Conservation (phyloP, 2,113 vertebrate species). For the Balaenoptera acutorostrata region DNA sequence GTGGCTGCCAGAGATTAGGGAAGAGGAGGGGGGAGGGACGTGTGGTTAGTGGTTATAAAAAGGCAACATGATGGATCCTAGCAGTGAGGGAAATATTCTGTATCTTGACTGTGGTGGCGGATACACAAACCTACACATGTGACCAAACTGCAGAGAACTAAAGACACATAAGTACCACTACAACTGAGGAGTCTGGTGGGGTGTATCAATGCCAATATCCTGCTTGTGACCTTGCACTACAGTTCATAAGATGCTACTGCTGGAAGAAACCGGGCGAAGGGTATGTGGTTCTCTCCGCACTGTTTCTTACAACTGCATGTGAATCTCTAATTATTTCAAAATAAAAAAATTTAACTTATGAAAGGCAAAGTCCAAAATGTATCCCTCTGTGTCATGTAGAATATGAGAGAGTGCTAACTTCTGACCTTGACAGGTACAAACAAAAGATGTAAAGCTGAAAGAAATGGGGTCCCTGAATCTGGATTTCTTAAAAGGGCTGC, state of each 20-base stretch:
- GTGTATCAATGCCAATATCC: not conserved
- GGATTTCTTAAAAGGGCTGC: constrained; percentile 11
- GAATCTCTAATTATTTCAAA: not conserved
- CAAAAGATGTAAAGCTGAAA: not conserved
- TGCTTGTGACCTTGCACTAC: not conserved
- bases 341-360: not conserved
- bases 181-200: not conserved
- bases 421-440: not conserved
- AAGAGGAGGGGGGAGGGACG: not conserved
- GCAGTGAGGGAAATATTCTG: not conserved
- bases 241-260: not conserved
- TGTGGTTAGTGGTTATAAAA: constrained; percentile 13
- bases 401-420: not conserved
- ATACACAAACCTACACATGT: not conserved
- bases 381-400: not conserved
- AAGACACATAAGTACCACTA: not conserved
- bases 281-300: not conserved
- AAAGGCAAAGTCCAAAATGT: constrained; percentile 15
- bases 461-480: not conserved
- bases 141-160: not conserved
- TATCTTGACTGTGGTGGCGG: not conserved
- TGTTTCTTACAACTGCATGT: not conserved
- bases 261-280: not conserved
- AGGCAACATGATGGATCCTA: not conserved
- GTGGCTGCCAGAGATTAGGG: not conserved